Base-by-base conservation (phyloP, 1,140 invertebrate genomes). In the Geopemphigus sp. region DNA sequence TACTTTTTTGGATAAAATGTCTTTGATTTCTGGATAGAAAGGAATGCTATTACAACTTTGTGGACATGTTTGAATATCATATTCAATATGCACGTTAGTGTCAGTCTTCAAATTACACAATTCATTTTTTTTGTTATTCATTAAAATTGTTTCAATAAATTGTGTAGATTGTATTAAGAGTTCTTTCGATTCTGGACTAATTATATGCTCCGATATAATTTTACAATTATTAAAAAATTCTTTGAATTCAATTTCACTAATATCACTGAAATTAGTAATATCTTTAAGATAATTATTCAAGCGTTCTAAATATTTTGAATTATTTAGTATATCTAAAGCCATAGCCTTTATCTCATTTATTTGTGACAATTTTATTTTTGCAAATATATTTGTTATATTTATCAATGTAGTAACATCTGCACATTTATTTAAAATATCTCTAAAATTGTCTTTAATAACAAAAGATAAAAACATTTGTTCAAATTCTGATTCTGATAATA, bases 11-110 rank as follows among this genome's bases (percentile, higher is more conserved):
- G 63, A 8, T 26, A 4, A 19, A 39, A 81, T 59, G 22, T 81
- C 81, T 29, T 53, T 29, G 1, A 24, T 29, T 64, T 12, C 19
- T n/a, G 81, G 81, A 63, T 81, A 81, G 19, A 81, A 19, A 22
- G 57, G 45, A 53, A 68, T 57, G 5, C 5, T 22, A 15, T 74
- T 39, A 47, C 57, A 74, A 39, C 54, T 57, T 15, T 56, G 72
- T 32, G 72, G 54, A 29, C 26, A 57, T 57, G 14, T 57, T 22
- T 57, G 57, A 32, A 56, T 14, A 57, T n/a, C n/a, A n/a, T n/a
- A 19, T 74, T 57, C 12, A 74, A 59, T 6, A 15, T 64, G 61
- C 6, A 22, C 19, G 0, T 19, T 59, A 22, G 32, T 39, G 39
- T 74, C 50, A n/a, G 72, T 45, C n/a, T 74, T 14, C 1, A 45